Base-by-base conservation (phyloP, 2,888 invertebrate genomes). In the Muschampia plurimacula region DNA sequence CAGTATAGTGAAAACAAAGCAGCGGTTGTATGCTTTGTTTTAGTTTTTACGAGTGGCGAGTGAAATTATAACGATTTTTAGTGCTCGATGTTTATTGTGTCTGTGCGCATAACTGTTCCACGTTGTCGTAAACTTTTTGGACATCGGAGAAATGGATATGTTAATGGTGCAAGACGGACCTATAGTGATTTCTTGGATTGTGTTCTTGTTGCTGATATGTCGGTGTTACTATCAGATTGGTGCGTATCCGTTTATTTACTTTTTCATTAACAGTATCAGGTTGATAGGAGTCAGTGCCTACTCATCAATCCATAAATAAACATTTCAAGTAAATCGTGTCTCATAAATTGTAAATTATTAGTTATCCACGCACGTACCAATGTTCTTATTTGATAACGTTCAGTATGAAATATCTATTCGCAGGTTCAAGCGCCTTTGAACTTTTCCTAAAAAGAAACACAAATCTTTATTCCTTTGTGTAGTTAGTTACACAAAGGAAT, bases 111-210 rank as follows among this genome's bases (percentile, higher is more conserved):
- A 57, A 46, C 59, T 32, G 65, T 67, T 67, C 63, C 46, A 49
- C 67, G 60, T 59, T 69, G 22, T 73, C 36, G n/a, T 60, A 36
- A 64, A 64, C 59, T 59, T 8, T 67, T 55, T 44, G 46, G 41
- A 22, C 12, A 49, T 46, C 13, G 65, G 13, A 32, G 74, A 71
- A 74, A 91, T 92, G 91, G 90, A 90, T 77, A 80, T 81, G 69
- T 75, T 90, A 73, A 72, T 90, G 15, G 90, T 89, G 80, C 90
- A 91, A 83, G 94, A 94, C 66, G 89, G 89, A 46, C 93, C 93
- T 2, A 87, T 93, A 74, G 84, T 93, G 77, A 79, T 94, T 73
- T 92, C 94, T 28, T 93, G 93, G 94, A 88, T 93, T 81, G 86
- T 93, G 74, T 93, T 93, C 76, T 77, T 94, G 67, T 76, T 92